Evolutionary conservation across 64 coral and sea anemone genomes (phyloP).

Genomic region (Astreopora myriophthalma): DNA sequence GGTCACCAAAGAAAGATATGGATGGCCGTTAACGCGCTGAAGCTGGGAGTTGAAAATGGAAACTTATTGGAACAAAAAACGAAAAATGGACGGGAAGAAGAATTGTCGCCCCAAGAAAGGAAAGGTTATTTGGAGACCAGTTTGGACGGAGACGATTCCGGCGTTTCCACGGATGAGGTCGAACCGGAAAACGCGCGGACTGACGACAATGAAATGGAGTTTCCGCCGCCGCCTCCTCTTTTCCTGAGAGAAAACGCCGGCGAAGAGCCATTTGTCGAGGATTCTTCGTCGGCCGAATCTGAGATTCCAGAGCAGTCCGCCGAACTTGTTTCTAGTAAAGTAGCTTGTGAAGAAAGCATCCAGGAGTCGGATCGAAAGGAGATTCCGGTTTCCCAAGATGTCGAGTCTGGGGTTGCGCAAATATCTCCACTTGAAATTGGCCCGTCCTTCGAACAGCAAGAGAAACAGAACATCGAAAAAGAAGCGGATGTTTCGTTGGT

Average conservation of each 20-base stretch:
- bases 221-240: not conserved
- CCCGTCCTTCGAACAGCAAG: not conserved
- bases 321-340: not conserved
- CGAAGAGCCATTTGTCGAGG: conserved; percentile 1
- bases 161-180: conserved; percentile 28
- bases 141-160: conserved; percentile 38
- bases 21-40: conserved; percentile 77
- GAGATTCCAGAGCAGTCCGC: not conserved
- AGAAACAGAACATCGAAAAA: not conserved
- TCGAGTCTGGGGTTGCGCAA: not conserved
- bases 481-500: not conserved
- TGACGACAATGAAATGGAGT: not conserved
- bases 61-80: conserved; percentile 18
- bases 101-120: not conserved
- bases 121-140: conserved; percentile 38
- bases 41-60: conserved; percentile 54
- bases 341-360: not conserved
- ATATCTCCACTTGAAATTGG: not conserved
- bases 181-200: conserved; percentile 7
- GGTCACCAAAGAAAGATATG: conserved; percentile 94
- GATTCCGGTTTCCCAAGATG: not conserved
- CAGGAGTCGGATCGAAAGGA: too few relatives aligned
- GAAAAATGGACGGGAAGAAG: not conserved
- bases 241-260: not conserved
- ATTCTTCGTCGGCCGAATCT: conserved; percentile 6